A percentile compares a stretch with the other conserved stretches of the same genome.
These are phyloP conservation scores for Chrysomela aeneicollis DNA, from an alignment of 2,888 invertebrate genomes.

Conservation along the genomic window DNA sequence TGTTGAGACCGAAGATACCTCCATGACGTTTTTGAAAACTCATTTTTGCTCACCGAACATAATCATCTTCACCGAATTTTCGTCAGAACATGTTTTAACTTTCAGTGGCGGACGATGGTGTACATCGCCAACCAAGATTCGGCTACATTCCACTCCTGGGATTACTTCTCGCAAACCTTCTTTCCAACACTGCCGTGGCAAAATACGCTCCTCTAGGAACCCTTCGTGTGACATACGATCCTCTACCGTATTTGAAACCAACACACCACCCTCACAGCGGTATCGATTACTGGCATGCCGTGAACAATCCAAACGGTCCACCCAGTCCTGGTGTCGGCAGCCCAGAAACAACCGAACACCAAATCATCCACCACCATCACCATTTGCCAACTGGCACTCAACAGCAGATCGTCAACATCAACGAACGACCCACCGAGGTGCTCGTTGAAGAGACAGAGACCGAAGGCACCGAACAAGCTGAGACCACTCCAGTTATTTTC, in stretches of 20 bases:
- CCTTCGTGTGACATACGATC: slow-evolving; percentile 41
- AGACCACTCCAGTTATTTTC: slow-evolving; percentile 22
- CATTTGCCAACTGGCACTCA: slow-evolving; percentile 30
- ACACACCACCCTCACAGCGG: slow-evolving; percentile 11
- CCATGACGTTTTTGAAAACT: background rate
- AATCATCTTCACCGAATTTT: no score
- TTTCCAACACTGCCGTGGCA: slow-evolving; percentile 43
- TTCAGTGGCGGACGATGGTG: slow-evolving; percentile 21
- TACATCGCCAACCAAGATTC: slow-evolving; percentile 40
- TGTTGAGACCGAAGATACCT: slow-evolving; percentile 32
- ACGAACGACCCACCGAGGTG: slow-evolving; percentile 35
- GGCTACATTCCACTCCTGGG: slow-evolving; percentile 45
- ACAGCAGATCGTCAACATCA: slow-evolving; percentile 41
- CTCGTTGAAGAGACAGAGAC: slow-evolving; percentile 33
- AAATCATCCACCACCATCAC: slow-evolving; percentile 40
- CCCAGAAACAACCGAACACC: slow-evolving; percentile 27
- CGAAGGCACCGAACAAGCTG: slow-evolving; percentile 27
- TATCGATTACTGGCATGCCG: slow-evolving; percentile 40
- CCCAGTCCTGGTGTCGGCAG: slow-evolving; percentile 10
- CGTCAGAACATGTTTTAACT: no score
- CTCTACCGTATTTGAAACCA: slow-evolving; percentile 40
- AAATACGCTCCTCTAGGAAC: slow-evolving; percentile 43
- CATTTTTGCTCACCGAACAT: background rate
- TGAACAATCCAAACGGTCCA: slow-evolving; percentile 37
- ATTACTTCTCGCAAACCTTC: slow-evolving; percentile 45